Evolutionary conservation across 2,888 invertebrate species (phyloP).

Genomic region (Myopa tessellatipennis): DNA sequence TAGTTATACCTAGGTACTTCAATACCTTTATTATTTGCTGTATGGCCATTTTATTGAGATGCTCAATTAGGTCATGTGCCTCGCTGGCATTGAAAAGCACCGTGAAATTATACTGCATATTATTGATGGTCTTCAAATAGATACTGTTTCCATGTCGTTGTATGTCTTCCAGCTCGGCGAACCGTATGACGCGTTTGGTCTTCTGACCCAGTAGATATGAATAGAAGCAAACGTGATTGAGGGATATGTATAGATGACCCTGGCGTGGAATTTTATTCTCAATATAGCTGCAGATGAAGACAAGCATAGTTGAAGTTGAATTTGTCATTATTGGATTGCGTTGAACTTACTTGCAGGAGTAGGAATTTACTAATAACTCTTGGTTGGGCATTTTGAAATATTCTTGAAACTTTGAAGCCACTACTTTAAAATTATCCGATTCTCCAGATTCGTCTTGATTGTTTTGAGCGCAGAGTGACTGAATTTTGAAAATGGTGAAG

Average conservation of each 20-base stretch:
- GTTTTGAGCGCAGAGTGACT: conserved; percentile 88
- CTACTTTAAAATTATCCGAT: conserved; percentile 74
- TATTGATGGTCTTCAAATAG: conserved; percentile 85
- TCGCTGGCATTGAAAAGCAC: conserved; percentile 90
- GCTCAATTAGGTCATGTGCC: conserved; percentile 92
- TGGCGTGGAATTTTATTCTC: conserved; percentile 93
- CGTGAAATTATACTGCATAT: conserved; percentile 87
- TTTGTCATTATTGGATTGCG: background rate
- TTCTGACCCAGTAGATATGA: conserved; percentile 93
- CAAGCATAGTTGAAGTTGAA: background rate
- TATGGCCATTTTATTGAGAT: conserved; percentile 96
- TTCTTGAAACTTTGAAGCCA: conserved; percentile 87
- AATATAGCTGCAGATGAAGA: conserved; percentile 80
- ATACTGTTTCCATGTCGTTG: conserved; percentile 84
- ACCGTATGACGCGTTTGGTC: conserved; percentile 85
- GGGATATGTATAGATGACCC: conserved; percentile 96
- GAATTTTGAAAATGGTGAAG: conserved; percentile 95
- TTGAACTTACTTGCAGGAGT: conserved; percentile 85
- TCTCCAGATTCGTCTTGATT: conserved; percentile 64
- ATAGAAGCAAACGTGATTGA: conserved; percentile 96
- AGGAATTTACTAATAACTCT: conserved; percentile 95
- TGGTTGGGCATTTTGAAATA: conserved; percentile 91
- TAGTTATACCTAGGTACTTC: too few species aligned
- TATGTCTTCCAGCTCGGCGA: conserved; percentile 81
- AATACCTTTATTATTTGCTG: conserved; percentile 74